These are phyloP conservation scores for Drosophila ironensis DNA, from an alignment of 1,140 invertebrate genomes.

Conservation along the genomic window DNA sequence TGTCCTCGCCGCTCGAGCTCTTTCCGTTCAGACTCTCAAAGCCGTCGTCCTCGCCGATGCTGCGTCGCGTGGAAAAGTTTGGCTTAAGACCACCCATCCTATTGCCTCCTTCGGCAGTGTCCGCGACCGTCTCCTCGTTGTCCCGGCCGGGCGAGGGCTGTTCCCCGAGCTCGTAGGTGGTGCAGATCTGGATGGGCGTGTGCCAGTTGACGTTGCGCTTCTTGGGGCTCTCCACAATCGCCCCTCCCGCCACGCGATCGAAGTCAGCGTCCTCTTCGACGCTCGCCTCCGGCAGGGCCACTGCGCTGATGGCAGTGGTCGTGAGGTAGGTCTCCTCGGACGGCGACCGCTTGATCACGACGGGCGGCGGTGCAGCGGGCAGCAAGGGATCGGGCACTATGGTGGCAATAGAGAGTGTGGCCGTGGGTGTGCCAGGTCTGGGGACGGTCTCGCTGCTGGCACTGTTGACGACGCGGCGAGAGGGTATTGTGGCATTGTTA, in stretches of 20 bases:
- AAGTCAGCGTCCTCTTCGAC: slow-evolving; percentile 44
- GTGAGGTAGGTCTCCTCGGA: slow-evolving; percentile 52
- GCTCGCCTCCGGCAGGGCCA: slow-evolving; percentile 4
- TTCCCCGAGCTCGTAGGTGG: slow-evolving; percentile 50
- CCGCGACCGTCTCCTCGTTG: background rate
- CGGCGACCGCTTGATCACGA: slow-evolving; percentile 8
- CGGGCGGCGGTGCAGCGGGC: background rate
- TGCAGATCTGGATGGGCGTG: slow-evolving; percentile 72
- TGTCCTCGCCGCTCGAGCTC: slow-evolving; percentile 88
- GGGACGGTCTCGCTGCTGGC: slow-evolving; percentile 18
- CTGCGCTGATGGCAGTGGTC: slow-evolving; percentile 49
- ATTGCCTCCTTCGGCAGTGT: background rate
- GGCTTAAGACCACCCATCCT: slow-evolving; percentile 1
- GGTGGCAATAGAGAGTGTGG: background rate
- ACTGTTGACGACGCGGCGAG: slow-evolving; percentile 25
- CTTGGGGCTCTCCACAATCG: slow-evolving; percentile 54
- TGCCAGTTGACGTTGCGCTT: slow-evolving; percentile 82
- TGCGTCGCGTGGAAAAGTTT: slow-evolving; percentile 41
- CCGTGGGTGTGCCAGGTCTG: slow-evolving; percentile 5
- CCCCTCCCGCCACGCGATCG: slow-evolving; percentile 19
- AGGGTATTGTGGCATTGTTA: slow-evolving; percentile 31
- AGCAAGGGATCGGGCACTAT: slow-evolving; percentile 9
- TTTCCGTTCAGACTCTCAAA: slow-evolving; percentile 93
- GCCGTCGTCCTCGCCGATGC: slow-evolving; percentile 88
- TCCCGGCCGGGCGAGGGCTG: slow-evolving; percentile 46